Conservation (phyloP, 2,888 invertebrate species). For the Andrena dorsata region DNA sequence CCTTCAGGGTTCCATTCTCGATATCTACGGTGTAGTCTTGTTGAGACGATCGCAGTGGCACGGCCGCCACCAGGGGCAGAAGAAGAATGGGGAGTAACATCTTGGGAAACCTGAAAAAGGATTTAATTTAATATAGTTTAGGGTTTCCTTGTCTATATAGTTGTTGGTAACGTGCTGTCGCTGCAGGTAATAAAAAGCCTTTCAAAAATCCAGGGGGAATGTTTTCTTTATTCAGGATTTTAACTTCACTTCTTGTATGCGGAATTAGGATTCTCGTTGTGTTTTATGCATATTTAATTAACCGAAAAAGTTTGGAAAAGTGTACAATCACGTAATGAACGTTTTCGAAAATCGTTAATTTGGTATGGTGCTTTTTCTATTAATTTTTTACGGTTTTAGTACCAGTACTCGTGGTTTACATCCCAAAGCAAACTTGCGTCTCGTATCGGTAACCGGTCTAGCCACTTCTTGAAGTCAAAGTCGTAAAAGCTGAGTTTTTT, state of each 20-base stretch:
- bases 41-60: slow-evolving; percentile 9
- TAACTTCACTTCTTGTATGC: no score
- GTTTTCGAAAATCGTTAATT: no score
- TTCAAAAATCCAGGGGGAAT: no score
- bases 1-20: slow-evolving; percentile 60
- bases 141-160: neutral
- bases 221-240: no score
- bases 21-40: slow-evolving; percentile 60
- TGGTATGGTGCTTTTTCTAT: neutral
- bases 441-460: slow-evolving; percentile 39
- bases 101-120: slow-evolving; percentile 6
- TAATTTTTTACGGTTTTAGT: neutral
- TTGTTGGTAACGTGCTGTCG: neutral
- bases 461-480: slow-evolving; percentile 36
- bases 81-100: slow-evolving; percentile 61
- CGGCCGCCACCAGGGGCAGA: slow-evolving; percentile 57
- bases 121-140: neutral
- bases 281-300: no score
- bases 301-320: no score
- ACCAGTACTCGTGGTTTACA: slow-evolving; percentile 4
- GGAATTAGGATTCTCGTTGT: no score
- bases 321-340: no score
- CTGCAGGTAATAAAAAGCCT: no score
- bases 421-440: slow-evolving; percentile 15
- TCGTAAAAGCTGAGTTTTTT: slow-evolving; percentile 20